Percentiles rank a stretch among this genome's conserved stretches.
These are phyloP conservation scores for Cephus sareptanus DNA, from an alignment of 2,888 invertebrate genomes.

Conservation along the genomic window DNA sequence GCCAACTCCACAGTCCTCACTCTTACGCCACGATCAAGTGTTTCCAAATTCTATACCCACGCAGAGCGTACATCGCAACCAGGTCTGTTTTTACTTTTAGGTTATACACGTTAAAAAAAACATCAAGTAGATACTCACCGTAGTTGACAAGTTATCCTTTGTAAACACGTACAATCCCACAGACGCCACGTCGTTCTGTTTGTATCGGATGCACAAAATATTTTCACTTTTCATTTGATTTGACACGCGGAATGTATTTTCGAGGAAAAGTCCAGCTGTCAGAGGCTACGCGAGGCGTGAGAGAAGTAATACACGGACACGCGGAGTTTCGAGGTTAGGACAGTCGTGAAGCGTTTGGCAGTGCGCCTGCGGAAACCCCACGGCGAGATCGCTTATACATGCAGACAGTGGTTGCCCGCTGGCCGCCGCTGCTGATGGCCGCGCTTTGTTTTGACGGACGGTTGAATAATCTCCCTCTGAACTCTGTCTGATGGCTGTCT, in stretches of 20 bases:
- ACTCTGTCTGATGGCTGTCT: constrained; percentile 40
- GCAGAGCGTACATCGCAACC: not conserved
- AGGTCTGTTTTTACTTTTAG: not conserved
- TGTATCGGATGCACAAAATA: too few relatives aligned
- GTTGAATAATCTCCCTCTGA: constrained; percentile 55
- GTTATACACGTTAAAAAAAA: not conserved
- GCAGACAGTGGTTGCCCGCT: constrained; percentile 42
- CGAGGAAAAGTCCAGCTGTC: too few relatives aligned
- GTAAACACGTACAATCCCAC: too few relatives aligned
- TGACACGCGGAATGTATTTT: too few relatives aligned
- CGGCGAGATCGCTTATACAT: constrained; percentile 48
- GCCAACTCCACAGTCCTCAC: not conserved
- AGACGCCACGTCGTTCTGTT: too few relatives aligned
- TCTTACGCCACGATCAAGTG: constrained; percentile 1
- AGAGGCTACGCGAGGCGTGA: too few relatives aligned
- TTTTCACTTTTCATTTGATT: too few relatives aligned
- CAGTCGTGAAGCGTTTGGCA: constrained; percentile 34
- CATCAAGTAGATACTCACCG: too few relatives aligned
- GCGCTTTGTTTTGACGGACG: constrained; percentile 58
- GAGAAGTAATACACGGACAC: too few relatives aligned
- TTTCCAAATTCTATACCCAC: constrained; percentile 11
- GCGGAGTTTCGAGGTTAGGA: too few relatives aligned
- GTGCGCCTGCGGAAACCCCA: constrained; percentile 43
- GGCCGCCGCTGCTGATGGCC: constrained; percentile 50
- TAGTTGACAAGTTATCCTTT: too few relatives aligned